Percentiles rank a stretch among this genome's conserved stretches.
Evolutionary conservation across 1,140 invertebrate genomes (phyloP).

Genomic region (Brachystomella parvula): DNA sequence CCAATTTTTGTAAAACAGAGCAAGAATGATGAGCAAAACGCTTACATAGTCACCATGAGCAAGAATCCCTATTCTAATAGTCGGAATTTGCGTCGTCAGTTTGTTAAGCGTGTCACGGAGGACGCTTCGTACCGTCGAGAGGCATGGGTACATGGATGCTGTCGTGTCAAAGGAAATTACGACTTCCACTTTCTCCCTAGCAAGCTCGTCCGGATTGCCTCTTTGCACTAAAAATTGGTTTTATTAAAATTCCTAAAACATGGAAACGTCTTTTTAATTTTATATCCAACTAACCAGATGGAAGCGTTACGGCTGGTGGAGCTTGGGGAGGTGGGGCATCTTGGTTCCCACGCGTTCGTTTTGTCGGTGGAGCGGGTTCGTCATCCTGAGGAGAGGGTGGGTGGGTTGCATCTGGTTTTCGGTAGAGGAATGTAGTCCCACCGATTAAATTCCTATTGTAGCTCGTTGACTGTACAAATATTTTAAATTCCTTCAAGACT

Average conservation of each 20-base stretch:
- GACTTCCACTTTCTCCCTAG: slow-evolving; percentile 17
- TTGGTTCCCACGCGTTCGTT: neutral
- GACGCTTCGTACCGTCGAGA: slow-evolving; percentile 21
- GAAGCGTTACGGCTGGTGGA: neutral
- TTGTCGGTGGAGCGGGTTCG: neutral
- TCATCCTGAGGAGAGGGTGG: neutral
- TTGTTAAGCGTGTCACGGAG: slow-evolving; percentile 17
- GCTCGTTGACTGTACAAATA: slow-evolving; percentile 26
- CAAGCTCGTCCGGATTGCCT: too few relatives aligned
- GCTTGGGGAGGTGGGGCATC: neutral
- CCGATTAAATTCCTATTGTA: slow-evolving; percentile 26
- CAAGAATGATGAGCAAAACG: too few relatives aligned
- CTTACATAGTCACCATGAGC: slow-evolving; percentile 22
- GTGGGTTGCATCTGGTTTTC: neutral
- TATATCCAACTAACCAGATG: slow-evolving; percentile 6
- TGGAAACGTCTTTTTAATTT: too few relatives aligned
- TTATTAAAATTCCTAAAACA: too few relatives aligned
- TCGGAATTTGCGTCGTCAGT: slow-evolving; percentile 14
- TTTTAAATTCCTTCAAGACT: slow-evolving; percentile 21
- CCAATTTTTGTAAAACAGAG: too few relatives aligned
- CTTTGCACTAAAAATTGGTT: too few relatives aligned
- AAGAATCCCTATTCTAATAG: slow-evolving; percentile 23
- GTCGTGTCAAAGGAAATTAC: slow-evolving; percentile 27
- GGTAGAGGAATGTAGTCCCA: slow-evolving; percentile 23
- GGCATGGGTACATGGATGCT: slow-evolving; percentile 23